Base-by-base conservation (phyloP, 1,140 invertebrate genomes). In the Aphelinus atriplicis region DNA sequence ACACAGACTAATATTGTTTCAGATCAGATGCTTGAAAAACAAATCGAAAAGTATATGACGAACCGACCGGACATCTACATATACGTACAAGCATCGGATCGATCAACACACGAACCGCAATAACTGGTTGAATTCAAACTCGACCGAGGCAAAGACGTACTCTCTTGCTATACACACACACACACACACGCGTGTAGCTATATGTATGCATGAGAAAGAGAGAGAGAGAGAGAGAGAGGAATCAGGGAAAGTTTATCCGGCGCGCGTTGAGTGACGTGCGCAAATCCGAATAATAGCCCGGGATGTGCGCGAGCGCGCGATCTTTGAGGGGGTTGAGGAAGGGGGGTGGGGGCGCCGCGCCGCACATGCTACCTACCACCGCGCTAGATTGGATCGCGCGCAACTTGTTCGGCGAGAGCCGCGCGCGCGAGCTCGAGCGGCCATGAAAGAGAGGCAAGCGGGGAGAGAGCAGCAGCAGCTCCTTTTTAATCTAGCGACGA, bases 401-500 rank as follows among this genome's bases (percentile, higher is more conserved):
- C 6, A n/a, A 67, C 51, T 67, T 55, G 45, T 10, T 67, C 53
- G 10, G 43, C 47, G 43, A 55, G 50, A 51, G 42, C 48, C 42
- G 74, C 77, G 78, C 71, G 70, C 75, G 50, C 79, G 79, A 77
- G 80, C 75, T 26, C 26, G 26, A 77, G 72, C 58, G 78, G 26
- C 78, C 77, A 84, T 84, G 84, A 84, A 84, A 84, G 83, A 84
- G 83, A 84, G 80, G 80, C 80, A 84, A 84, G 81, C 81, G 82
- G 81, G 81, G 82, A 84, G 83, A 6, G n/a, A 57, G 51, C 55
- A 3, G 5, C 76, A 26, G 26, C 26, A 26, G 26, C 82, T 83
- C 82, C 83, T 71, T 84, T 84, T 84, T 84, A 84, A 84, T 84
- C 83, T 84, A 83, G 82, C 83, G 80, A 84, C 81, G 81, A 83